These are phyloP conservation scores for Sparus aurata DNA, from an alignment of 2,797 vertebrate genomes.

Conservation along the genomic window DNA sequence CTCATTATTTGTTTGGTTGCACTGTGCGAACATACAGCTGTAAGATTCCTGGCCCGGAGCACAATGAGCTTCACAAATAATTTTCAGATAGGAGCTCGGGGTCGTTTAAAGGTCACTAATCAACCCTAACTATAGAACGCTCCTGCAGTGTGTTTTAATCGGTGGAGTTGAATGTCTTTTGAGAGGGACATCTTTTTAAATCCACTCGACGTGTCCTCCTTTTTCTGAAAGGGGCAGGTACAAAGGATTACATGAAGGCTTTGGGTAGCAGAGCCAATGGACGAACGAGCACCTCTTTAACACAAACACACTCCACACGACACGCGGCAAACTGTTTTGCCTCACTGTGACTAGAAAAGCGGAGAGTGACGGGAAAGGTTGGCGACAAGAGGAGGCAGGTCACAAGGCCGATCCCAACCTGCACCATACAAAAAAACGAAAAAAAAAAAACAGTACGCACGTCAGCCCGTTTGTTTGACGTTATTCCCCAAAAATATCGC, in stretches of 20 bases:
- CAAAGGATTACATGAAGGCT: constrained; percentile 34
- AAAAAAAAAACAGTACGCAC: not conserved
- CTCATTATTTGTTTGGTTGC: not conserved
- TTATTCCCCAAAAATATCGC: constrained; percentile 6
- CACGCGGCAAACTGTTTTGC: not conserved
- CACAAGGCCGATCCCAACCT: not conserved
- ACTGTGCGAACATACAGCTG: not conserved
- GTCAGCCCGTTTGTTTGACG: not conserved
- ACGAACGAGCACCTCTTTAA: constrained; percentile 44
- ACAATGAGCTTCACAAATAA: constrained; percentile 16
- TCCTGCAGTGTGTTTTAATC: constrained; percentile 11
- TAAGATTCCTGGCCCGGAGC: not conserved
- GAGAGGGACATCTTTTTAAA: constrained; percentile 33
- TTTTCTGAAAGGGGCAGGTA: constrained; percentile 27
- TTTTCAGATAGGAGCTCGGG: not conserved
- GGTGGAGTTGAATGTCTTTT: constrained; percentile 6
- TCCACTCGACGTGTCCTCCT: constrained; percentile 6
- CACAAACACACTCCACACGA: constrained; percentile 10
- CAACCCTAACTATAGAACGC: not conserved
- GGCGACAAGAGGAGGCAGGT: not conserved
- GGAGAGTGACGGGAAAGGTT: too few species aligned
- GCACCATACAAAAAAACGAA: not conserved
- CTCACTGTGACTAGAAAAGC: not conserved
- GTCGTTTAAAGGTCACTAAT: constrained; percentile 4
- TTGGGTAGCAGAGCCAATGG: not conserved